These are phyloP conservation scores for Antennarius maculatus DNA, from an alignment of 2,797 vertebrate genomes.

Conservation along the genomic window DNA sequence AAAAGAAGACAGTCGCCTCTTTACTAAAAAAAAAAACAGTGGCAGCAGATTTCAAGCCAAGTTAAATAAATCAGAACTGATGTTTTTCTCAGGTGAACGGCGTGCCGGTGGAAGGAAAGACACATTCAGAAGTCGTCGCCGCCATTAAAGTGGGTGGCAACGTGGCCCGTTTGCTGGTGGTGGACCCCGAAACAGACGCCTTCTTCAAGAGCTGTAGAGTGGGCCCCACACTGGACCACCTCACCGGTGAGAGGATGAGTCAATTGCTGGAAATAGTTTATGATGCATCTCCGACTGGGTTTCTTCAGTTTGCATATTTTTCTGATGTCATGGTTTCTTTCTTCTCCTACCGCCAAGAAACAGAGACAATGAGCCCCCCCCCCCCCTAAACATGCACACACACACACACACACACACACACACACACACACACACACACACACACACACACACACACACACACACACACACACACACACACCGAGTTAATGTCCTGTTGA, in stretches of 20 bases:
- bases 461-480: no score
- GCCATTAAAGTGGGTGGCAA: conserved; percentile 87
- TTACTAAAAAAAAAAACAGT: not conserved
- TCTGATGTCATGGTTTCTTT: conserved; percentile 9
- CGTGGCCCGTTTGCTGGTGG: conserved; percentile 87
- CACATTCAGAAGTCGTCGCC: conserved; percentile 88
- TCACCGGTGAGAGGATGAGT: conserved; percentile 79
- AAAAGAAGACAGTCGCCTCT: conserved; percentile 15
- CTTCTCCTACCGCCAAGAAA: conserved; percentile 55
- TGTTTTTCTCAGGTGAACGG: conserved; percentile 86
- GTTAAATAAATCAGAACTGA: not conserved
- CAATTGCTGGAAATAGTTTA: not conserved
- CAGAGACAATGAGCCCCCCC: conserved; percentile 48
- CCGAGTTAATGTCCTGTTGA: conserved; percentile 33
- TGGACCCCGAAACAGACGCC: conserved; percentile 87
- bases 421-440: no score
- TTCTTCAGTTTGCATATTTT: not conserved
- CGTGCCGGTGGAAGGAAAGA: conserved; percentile 86
- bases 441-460: no score
- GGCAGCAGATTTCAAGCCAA: conserved; percentile 6
- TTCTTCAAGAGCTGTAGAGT: conserved; percentile 93
- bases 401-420: no score
- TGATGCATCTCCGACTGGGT: conserved; percentile 1
- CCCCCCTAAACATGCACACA: not conserved
- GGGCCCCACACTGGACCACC: conserved; percentile 81